Percentiles rank a stretch among this genome's conserved stretches.
phyloP scores from a whole-genome alignment of 2,888 invertebrate genomes.

The Caenorhabditis auriculariae region DNA sequence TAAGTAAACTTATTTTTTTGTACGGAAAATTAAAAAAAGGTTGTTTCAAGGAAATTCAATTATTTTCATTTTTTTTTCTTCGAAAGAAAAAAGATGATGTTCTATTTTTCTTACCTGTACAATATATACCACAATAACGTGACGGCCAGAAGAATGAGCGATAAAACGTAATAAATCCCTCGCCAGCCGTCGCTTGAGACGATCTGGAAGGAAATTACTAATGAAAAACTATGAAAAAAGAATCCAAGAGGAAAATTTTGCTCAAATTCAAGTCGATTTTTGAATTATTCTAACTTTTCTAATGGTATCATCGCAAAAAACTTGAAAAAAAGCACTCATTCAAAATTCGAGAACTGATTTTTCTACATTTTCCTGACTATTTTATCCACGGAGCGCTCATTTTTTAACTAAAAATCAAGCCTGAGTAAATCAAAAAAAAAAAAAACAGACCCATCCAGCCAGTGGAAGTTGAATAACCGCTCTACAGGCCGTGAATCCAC shows the following conservation, averaged over 20 bases:
- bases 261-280: no score
- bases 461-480: slow-evolving; percentile 35
- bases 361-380: no score
- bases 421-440: no score
- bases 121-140: slow-evolving; percentile 16
- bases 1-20: not conserved
- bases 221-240: no score
- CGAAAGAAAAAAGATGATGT: no score
- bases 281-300: no score
- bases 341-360: no score
- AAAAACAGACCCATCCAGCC: slow-evolving; percentile 28
- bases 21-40: not conserved
- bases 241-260: no score
- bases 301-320: no score
- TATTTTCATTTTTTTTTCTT: no score
- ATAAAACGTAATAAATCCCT: slow-evolving; percentile 30
- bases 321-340: no score
- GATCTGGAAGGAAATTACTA: slow-evolving; percentile 20
- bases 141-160: slow-evolving; percentile 15
- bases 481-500: slow-evolving; percentile 30
- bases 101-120: slow-evolving; percentile 11
- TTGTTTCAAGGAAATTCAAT: not conserved
- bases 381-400: not conserved
- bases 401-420: no score
- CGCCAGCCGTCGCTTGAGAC: slow-evolving; percentile 27